Percentiles rank a stretch among this genome's conserved stretches.
These are phyloP conservation scores for Acanthurus tractus DNA, from an alignment of 2,797 vertebrate genomes.

Conservation along the genomic window DNA sequence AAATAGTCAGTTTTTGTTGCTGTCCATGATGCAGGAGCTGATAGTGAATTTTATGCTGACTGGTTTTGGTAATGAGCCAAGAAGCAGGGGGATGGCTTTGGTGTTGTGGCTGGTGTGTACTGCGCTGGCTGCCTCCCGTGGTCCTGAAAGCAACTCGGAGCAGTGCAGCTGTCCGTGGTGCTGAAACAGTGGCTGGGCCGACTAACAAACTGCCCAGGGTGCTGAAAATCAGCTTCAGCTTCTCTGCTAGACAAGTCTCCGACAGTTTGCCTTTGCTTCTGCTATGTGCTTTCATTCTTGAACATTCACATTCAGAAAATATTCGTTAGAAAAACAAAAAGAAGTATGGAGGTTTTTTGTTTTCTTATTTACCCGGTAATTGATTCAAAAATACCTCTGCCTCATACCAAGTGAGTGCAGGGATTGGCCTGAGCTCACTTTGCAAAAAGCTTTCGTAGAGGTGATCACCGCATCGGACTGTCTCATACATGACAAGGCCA, in stretches of 20 bases:
- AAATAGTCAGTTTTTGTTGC: constrained; percentile 10
- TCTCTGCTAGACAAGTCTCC: background rate
- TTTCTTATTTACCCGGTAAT: constrained; percentile 1
- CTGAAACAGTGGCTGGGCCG: constrained; percentile 24
- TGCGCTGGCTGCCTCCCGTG: constrained; percentile 13
- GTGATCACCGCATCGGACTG: constrained; percentile 13
- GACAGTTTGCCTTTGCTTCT: background rate
- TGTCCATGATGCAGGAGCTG: constrained; percentile 18
- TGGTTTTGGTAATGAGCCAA: constrained; percentile 38
- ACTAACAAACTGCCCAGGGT: constrained; percentile 46
- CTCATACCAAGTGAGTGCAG: constrained; percentile 11
- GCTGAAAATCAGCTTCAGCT: constrained; percentile 17
- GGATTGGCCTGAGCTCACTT: constrained; percentile 9
- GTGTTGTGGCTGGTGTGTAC: constrained; percentile 5
- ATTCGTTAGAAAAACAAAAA: background rate
- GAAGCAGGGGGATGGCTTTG: constrained; percentile 21
- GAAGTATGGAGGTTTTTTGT: background rate
- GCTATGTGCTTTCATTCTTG: background rate
- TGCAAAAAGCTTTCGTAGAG: constrained; percentile 14
- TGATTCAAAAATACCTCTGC: constrained; percentile 20
- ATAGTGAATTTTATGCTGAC: constrained; percentile 31
- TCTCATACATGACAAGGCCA: constrained; percentile 4
- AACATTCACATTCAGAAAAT: constrained; percentile 1
- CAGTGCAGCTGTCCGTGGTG: constrained; percentile 53
- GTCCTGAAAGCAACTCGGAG: constrained; percentile 26